Percentiles rank a stretch among this genome's conserved stretches.
Evolutionary conservation across 2,888 invertebrate species (phyloP).

Genomic region (Drosophila percnosoma): DNA sequence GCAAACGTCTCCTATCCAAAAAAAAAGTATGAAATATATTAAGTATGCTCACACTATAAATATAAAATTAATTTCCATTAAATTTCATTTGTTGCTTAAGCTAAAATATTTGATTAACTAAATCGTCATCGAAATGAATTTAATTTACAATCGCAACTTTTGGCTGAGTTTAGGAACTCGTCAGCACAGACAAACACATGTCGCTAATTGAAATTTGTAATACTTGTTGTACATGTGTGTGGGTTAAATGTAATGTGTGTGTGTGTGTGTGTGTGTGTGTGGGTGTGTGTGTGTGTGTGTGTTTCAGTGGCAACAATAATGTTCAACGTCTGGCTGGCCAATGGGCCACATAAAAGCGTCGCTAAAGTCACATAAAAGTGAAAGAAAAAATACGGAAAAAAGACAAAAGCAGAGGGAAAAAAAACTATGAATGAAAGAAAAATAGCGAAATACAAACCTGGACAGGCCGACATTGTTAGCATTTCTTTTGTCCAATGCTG

Average conservation of each 20-base stretch:
- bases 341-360: conserved; percentile 62
- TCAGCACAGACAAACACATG: conserved; percentile 36
- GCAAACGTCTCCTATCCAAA: background rate
- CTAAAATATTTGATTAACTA: background rate
- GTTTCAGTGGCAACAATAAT: conserved; percentile 33
- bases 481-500: conserved; percentile 70
- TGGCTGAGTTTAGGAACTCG: conserved; percentile 39
- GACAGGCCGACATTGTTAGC: conserved; percentile 71
- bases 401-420: background rate
- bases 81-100: background rate
- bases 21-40: background rate
- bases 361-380: conserved; percentile 40
- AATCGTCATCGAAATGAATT: conserved; percentile 14
- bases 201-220: conserved; percentile 76
- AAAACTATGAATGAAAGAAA: conserved; percentile 49
- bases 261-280: background rate
- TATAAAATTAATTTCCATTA: background rate
- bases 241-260: conserved; percentile 9
- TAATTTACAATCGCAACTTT: conserved; percentile 33
- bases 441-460: conserved; percentile 62
- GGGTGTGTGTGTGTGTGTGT: conserved; percentile 18
- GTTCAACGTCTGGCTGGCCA: conserved; percentile 56
- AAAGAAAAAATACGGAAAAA: background rate
- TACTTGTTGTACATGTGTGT: conserved; percentile 36
- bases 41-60: background rate